Base-by-base conservation (phyloP, 2,888 invertebrate species). In the Sarcophaga caerulescens region DNA sequence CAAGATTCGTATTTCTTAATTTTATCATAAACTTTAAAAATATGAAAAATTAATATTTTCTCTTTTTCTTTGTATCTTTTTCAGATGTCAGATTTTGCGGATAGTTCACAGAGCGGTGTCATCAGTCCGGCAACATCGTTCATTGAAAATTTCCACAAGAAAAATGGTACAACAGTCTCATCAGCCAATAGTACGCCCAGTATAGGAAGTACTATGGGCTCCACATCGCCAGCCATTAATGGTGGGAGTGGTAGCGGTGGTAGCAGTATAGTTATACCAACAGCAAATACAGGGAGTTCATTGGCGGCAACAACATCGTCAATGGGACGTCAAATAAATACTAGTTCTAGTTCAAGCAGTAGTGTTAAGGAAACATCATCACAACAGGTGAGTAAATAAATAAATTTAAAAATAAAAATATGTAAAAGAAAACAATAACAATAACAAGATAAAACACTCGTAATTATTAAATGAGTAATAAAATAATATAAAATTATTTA, bases 81-180 rank as follows among this genome's bases (percentile, higher is more conserved):
- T 5, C 88, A 93, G 93, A 93, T 93, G 93, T 91, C 93, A 88
- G 93, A 93, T 90, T 93, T 93, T 90, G 93, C 93, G 89, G 93
- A 93, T 89, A 92, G 91, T 90, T 92, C 93, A 88, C 91, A 91
- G 85, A 92, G 91, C 87, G 90, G 90, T 85, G 92, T 92, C 85
- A 89, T 92, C 85, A 93, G 92, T 90, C 93, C 93, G 84, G 95
- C 96, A 89, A 94, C 95, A 89, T 94, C 95, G 91, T 95, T 96
- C 91, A 95, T 96, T 94, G 96, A 96, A 93, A 96, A 95, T 93
- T 94, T 96, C 89, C 96, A 96, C 91, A 96, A 96, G 92, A 95
- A 95, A 92, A 95, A 94, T 91, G 93, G 93, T 85, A 78, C 89
- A 59, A 71, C 77, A n/a, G 62, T 80, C 73, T 81, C 83, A 35